Evolutionary conservation across 2,113 vertebrate genomes (phyloP).

Genomic region (Hypomesus transpacificus): DNA sequence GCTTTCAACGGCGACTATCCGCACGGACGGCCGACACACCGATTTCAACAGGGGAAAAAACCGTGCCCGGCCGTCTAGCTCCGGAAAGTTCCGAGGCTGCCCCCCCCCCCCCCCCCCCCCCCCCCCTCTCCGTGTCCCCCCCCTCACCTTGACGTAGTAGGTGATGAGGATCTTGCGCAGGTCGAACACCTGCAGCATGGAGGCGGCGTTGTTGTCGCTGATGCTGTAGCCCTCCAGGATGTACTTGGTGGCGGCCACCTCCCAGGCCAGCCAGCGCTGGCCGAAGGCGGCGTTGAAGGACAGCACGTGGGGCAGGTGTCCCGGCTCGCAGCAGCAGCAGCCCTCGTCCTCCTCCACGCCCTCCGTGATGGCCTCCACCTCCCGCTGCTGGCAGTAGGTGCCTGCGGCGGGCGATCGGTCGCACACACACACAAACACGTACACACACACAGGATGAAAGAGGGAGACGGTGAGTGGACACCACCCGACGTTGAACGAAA

Average conservation of each 20-base stretch:
- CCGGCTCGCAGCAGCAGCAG: constrained; percentile 89
- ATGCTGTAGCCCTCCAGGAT: constrained; percentile 92
- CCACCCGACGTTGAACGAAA: no score
- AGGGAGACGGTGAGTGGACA: no score
- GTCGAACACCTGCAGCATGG: constrained; percentile 91
- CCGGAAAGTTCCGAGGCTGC: no score
- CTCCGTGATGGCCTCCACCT: constrained; percentile 91
- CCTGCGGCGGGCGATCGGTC: constrained; percentile 54
- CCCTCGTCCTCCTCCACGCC: constrained; percentile 90
- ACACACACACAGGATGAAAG: background rate
- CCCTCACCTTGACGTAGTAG: constrained; percentile 85
- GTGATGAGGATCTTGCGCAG: constrained; percentile 91
- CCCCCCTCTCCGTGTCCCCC: no score
- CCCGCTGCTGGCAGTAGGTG: constrained; percentile 90
- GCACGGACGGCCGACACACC: no score
- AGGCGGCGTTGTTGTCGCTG: constrained; percentile 88
- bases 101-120: no score
- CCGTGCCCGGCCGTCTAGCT: no score
- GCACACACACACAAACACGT: no score
- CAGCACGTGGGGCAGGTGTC: constrained; percentile 84
- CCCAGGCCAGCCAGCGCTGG: constrained; percentile 94
- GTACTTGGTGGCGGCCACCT: constrained; percentile 88
- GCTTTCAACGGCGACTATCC: no score
- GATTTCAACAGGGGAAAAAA: no score
- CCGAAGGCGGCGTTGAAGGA: constrained; percentile 90